These are phyloP conservation scores for Epistrophe eligans DNA, from an alignment of 2,888 invertebrate genomes.

Conservation along the genomic window DNA sequence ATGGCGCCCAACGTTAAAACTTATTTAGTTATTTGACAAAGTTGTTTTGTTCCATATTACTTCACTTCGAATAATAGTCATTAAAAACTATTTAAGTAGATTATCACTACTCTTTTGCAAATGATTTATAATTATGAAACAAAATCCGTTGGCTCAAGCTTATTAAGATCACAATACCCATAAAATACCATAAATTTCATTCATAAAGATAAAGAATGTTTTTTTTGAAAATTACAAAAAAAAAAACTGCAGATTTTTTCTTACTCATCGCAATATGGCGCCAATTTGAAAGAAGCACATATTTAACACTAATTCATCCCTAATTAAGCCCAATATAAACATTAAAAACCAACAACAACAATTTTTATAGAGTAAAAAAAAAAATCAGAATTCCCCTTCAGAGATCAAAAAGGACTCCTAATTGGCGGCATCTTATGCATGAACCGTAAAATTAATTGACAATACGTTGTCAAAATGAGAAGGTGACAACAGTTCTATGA, in stretches of 20 bases:
- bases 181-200: conserved; percentile 16
- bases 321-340: conserved; percentile 57
- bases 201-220: conserved; percentile 43
- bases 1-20: background rate
- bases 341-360: conserved; percentile 21
- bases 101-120: background rate
- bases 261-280: conserved; percentile 57
- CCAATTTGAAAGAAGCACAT: conserved; percentile 56
- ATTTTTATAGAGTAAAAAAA: background rate
- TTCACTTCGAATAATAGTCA: background rate
- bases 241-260: conserved; percentile 34
- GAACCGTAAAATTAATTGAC: conserved; percentile 74
- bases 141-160: background rate
- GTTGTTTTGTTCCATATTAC: background rate
- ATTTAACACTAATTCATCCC: conserved; percentile 70
- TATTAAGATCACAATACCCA: background rate
- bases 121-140: conserved; percentile 4
- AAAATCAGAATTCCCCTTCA: conserved; percentile 36
- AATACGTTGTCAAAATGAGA: conserved; percentile 73
- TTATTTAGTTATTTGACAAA: background rate
- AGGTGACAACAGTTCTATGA: conserved; percentile 76
- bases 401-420: conserved; percentile 67
- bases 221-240: conserved; percentile 19
- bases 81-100: background rate
- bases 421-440: conserved; percentile 73